These are phyloP conservation scores for Ophthalmolycus amberensis DNA, from an alignment of 2,113 vertebrate species.

Conservation along the genomic window DNA sequence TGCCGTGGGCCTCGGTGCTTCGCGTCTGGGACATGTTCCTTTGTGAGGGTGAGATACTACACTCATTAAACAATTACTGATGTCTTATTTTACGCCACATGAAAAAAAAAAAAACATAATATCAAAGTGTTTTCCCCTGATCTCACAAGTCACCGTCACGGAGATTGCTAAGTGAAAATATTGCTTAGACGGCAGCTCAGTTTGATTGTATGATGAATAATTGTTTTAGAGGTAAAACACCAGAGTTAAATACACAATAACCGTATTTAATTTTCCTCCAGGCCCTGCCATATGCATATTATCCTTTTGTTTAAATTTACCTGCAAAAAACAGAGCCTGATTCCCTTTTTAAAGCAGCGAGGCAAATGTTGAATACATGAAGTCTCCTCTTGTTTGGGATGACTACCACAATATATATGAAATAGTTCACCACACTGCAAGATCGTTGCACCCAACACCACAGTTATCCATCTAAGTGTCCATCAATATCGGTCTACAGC, in stretches of 20 bases:
- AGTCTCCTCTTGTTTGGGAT: neutral
- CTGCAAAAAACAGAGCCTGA: neutral
- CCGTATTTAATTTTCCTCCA: neutral
- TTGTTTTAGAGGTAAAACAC: neutral
- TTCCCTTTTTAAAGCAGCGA: neutral
- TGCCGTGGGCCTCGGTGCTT: conserved; percentile 96
- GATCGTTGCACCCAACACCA: neutral
- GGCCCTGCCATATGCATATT: neutral
- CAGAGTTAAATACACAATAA: neutral
- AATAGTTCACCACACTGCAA: neutral
- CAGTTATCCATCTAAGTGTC: neutral
- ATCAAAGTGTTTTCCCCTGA: neutral
- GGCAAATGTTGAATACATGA: neutral
- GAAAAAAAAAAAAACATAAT: neutral
- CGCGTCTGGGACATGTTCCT: conserved; percentile 99
- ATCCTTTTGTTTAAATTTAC: neutral
- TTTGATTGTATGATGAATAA: neutral
- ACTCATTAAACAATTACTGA: neutral
- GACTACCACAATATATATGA: neutral
- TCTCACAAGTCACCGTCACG: neutral
- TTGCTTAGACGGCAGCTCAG: neutral
- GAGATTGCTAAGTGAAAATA: neutral
- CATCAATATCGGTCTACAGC: neutral
- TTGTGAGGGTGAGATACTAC: conserved; percentile 88
- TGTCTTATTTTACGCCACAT: neutral